phyloP scores from a whole-genome alignment of 2,113 vertebrate genomes.

The Colinus virginianus region DNA sequence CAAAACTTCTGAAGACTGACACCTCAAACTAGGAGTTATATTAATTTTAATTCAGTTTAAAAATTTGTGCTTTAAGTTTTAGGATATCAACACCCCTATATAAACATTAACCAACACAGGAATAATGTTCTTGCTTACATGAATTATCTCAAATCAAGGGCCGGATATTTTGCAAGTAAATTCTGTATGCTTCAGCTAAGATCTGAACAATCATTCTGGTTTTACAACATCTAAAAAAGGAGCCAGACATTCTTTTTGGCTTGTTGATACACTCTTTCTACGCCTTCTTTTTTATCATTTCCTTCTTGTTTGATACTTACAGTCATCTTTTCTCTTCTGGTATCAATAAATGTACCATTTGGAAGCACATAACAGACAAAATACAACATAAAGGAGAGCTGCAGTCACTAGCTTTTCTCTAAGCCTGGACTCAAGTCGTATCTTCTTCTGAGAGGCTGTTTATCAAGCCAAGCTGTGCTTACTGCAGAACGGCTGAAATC shows the following conservation, averaged over 20 bases:
- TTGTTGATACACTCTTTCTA: conserved; percentile 19
- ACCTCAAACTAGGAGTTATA: neutral
- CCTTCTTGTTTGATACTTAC: conserved; percentile 41
- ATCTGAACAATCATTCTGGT: conserved; percentile 35
- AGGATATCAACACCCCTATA: neutral
- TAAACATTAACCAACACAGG: neutral
- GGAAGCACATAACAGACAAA: conserved; percentile 45
- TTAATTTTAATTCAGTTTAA: conserved; percentile 27
- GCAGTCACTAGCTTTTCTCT: conserved; percentile 18
- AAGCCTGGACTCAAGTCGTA: conserved; percentile 19
- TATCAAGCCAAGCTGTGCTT: conserved; percentile 32
- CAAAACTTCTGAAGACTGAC: neutral
- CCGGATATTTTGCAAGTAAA: conserved; percentile 40
- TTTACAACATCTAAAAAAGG: conserved; percentile 56
- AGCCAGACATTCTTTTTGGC: conserved; percentile 51
- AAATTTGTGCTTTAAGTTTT: neutral
- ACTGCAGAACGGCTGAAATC: conserved; percentile 6
- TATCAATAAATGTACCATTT: conserved; percentile 51
- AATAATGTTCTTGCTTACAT: neutral
- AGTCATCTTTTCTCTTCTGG: conserved; percentile 57
- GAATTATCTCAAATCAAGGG: conserved; percentile 7
- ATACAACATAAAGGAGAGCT: conserved; percentile 52
- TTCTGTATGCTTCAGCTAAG: conserved; percentile 21
- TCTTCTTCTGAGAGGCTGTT: conserved; percentile 15
- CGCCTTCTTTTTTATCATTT: conserved; percentile 61